Evolutionary conservation across 2,797 vertebrate genomes (phyloP), one percentile per base, ranked within the genome.

Genomic region (Bovichtus diacanthus): DNA sequence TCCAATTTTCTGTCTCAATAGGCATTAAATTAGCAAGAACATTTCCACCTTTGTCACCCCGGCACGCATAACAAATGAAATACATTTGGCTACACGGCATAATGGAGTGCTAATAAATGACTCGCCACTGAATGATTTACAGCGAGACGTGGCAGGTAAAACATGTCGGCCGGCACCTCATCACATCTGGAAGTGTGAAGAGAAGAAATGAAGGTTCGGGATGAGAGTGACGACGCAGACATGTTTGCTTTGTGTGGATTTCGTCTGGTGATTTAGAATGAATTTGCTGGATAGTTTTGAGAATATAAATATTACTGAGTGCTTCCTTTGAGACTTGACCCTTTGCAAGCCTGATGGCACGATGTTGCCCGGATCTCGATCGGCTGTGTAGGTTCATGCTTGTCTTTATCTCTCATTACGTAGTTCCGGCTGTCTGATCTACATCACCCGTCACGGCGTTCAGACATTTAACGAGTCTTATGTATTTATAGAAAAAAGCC

Each of bases 1-100:
- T 92, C 91, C 92, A 93, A 95, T 94, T 94, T 94, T 94, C 93
- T 92, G 92, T 94, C 93, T 95, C 92, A 94, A 93, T 92, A 91
- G 91, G 90, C 89, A 91, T 94, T 94, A 93, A 94, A 94, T 95
- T 95, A 95, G 93, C 90, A 88, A 86, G 92, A 93, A 93, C 90
- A 92, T 92, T 92, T 89, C 88, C 82, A 86, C 87, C 86, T 82
- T 86, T 60, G 87, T 93, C 92, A 90, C 91, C 92, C 70, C 87
- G 34, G 74, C 76, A 78, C 86, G 59, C 85, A 87, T 91, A 90
- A 92, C 90, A 92, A 94, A 92, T 90, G 85, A 85, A 90, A 88
- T 90, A 90, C 84, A 90, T 89, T 93, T 91, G 90, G 82, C 78
- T 72, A 84, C 56, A 72, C 86, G 91, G 90, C 90, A 93, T 92